Evolutionary conservation across 2,113 vertebrate species (phyloP).

Genomic region (Cyanocitta stelleri): DNA sequence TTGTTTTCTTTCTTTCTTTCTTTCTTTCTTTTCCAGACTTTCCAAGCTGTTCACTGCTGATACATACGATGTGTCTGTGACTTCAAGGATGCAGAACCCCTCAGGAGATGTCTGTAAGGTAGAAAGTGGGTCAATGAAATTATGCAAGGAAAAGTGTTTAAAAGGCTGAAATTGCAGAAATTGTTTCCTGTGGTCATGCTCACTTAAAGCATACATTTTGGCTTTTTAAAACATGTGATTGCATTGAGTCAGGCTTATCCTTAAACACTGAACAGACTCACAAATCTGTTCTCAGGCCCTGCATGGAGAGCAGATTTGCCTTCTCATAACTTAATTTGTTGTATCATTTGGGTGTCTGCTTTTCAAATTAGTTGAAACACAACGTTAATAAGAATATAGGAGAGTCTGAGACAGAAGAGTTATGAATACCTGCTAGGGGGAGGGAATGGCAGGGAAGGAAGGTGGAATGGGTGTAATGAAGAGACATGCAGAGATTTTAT

Average conservation of each 20-base stretch:
- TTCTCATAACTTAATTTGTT: conserved; percentile 16
- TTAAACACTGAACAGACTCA: not conserved
- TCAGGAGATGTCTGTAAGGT: not conserved
- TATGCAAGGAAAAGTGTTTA: not conserved
- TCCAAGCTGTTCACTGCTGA: not conserved
- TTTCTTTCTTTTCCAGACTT: not conserved
- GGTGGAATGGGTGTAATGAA: not conserved
- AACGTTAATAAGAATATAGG: not conserved
- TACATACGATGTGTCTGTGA: not conserved
- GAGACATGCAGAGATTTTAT: not conserved
- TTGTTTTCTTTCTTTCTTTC: not conserved
- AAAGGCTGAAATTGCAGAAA: not conserved
- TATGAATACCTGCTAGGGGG: not conserved
- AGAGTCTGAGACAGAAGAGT: not conserved
- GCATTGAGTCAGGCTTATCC: not conserved
- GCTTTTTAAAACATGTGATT: not conserved
- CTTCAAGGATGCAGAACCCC: not conserved
- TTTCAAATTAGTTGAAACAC: not conserved
- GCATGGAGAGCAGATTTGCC: not conserved
- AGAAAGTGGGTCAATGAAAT: not conserved
- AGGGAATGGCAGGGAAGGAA: not conserved
- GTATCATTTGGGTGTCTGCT: not conserved
- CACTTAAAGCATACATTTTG: not conserved
- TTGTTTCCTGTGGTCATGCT: not conserved
- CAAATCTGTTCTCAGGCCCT: not conserved